Base-by-base conservation (phyloP, 2,888 invertebrate genomes). In the Yponomeuta plumbellus region DNA sequence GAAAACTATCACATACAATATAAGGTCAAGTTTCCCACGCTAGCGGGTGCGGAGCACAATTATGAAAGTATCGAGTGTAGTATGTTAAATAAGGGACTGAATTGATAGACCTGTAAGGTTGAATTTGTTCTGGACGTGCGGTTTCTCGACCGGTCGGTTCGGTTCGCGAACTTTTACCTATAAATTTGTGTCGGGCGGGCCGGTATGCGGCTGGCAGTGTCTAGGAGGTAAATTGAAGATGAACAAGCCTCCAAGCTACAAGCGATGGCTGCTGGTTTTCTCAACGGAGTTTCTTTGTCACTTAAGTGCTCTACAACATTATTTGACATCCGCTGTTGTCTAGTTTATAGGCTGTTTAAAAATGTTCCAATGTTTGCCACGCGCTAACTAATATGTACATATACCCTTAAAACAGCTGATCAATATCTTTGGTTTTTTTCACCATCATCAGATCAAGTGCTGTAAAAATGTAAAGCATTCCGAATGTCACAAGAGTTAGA, bases 121-220 rank as follows among this genome's bases (percentile, higher is more conserved):
- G 74, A 73, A 79, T 85, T 83, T 78, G 73, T 73, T 71, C 73
- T 76, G 72, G 26, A 6, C 70, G 17, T 66, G 64, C 58, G 72
- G 67, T 68, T 52, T 65, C 75, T 74, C 74, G 79, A 89, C 88
- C 87, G 89, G 89, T 90, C 84, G 76, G 83, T 70, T 80, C 83
- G 88, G 88, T 88, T 66, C 89, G 90, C 91, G 91, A 91, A 91
- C 91, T 91, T 90, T 91, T 90, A 89, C 91, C 90, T 91, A 91
- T 91, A 91, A 91, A 91, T 91, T 91, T 86, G 87, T 89, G 89
- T 87, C 88, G 87, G 84, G 83, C 80, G 79, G 34, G 83, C 79
- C 78, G 83, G 83, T 82, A 80, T 80, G 80, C 83, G 78, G 81
- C 77, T 75, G 77, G 44, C 44, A 52, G 77, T 77, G 83, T 85